Conservation (phyloP, 2,113 vertebrate species). For the Scomber scombrus region DNA sequence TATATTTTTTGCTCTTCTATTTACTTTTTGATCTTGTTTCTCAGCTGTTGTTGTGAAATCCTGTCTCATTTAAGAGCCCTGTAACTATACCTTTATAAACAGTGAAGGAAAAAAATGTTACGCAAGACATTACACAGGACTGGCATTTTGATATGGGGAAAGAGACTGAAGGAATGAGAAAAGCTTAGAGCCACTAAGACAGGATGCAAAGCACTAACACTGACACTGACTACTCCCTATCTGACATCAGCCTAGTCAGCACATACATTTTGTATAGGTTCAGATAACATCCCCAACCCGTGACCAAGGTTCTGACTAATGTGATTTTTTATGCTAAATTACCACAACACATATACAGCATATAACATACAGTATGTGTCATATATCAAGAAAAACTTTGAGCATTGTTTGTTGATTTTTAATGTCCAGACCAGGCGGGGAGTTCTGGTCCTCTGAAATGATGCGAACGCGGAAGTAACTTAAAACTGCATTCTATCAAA, state of each 20-base stretch:
- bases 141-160: not conserved
- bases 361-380: not conserved
- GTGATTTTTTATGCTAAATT: not conserved
- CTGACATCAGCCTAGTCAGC: constrained; percentile 16
- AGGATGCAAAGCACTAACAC: not conserved
- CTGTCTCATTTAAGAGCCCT: not conserved
- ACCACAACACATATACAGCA: too few relatives aligned
- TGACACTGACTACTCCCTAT: constrained; percentile 17
- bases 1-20: not conserved
- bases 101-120: not conserved
- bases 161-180: not conserved
- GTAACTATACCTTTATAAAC: too few relatives aligned
- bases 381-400: not conserved
- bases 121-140: not conserved
- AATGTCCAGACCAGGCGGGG: not conserved
- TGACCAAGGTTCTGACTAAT: not conserved
- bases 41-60: not conserved
- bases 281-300: not conserved
- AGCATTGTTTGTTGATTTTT: not conserved
- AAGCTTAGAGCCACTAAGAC: not conserved
- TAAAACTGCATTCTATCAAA: too few relatives aligned
- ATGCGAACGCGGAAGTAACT: too few relatives aligned
- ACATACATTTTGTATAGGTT: constrained; percentile 7
- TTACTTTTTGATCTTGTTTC: not conserved
- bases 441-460: too few relatives aligned